Evolutionary conservation across 1,140 invertebrate species (phyloP), one percentile per base, ranked within the genome.

Genomic region (Yoshiicerus persimilis): DNA sequence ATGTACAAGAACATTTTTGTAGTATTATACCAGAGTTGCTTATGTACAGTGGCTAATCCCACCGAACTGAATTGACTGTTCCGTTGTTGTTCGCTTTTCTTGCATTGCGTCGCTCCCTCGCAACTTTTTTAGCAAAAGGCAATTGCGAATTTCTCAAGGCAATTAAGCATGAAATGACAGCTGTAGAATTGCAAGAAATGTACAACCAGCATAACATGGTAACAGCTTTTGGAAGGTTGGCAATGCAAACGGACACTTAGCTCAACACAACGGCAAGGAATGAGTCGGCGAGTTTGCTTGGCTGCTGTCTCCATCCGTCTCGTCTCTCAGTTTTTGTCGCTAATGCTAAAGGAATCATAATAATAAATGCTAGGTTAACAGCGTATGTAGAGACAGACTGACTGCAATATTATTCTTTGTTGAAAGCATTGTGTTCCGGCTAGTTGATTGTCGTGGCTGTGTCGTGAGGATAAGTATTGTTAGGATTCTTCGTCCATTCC

Each of bases 81-180:
- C 66, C 66, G 66, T 70, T 32, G 25, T 70, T 70, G 23, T 70
- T 70, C 66, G 25, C 25, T 70, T 9, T 27, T 27, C 66, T 70
- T 30, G 2, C 66, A 30, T 27, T 70, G 6, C 16, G 25, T 25
- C 23, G 23, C 64, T 66, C 64, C 23, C 64, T 66, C 64, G 23
- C 64, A 80, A 80, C 32, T 36, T 13, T 80, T 80, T 80, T 80
- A 34, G 75, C 34, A 80, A 36, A 36, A 34, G 75, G 27, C 27
- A 80, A 80, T 77, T 80, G 75, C 75, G 32, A 80, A 80, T 80
- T 80, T 80, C 75, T 80, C 75, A 80, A 80, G 75, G 75, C 75
- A 80, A 80, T 80, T 80, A 80, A 25, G 75, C 75, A 80, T 80
- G 75, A 80, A 32, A 32, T 80, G 34, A 38, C 75, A 80, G 75